A percentile compares a stretch with the other conserved stretches of the same genome.
Conservation (phyloP, 2,888 invertebrate genomes). For the Hirtodrosophila histrioides region DNA sequence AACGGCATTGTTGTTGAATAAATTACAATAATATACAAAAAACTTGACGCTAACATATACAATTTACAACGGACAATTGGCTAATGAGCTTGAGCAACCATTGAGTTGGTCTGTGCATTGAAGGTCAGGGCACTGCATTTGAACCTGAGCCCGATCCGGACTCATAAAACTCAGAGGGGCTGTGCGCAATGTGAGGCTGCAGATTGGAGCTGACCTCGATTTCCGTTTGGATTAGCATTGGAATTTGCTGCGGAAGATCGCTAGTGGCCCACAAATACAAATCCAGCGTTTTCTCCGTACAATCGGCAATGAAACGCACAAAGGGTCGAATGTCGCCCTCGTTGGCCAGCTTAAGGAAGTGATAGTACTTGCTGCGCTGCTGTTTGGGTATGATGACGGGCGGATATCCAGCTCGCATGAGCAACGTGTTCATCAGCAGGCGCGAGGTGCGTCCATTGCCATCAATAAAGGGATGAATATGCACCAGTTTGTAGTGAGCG, state of each 20-base stretch:
- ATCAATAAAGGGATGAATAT: conserved; percentile 98
- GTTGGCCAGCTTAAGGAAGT: conserved; percentile 95
- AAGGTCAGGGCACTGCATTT: conserved; percentile 65
- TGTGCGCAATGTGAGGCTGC: conserved; percentile 42
- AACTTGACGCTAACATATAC: conserved; percentile 32
- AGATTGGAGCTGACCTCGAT: conserved; percentile 68
- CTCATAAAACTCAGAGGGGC: conserved; percentile 33
- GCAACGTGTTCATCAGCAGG: conserved; percentile 96
- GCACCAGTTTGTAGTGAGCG: conserved; percentile 98
- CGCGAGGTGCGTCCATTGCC: conserved; percentile 98
- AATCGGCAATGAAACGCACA: conserved; percentile 97
- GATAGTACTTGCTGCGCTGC: conserved; percentile 93
- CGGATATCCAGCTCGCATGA: conserved; percentile 98
- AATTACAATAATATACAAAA: conserved; percentile 38
- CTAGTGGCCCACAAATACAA: conserved; percentile 93
- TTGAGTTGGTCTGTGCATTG: background rate
- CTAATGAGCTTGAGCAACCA: conserved; percentile 29
- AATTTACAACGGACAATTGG: conserved; percentile 43
- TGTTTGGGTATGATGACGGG: conserved; percentile 97
- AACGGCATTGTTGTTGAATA: conserved; percentile 37
- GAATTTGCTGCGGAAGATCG: conserved; percentile 89
- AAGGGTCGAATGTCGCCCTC: conserved; percentile 98
- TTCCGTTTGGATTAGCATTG: conserved; percentile 86
- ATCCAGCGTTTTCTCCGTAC: conserved; percentile 94
- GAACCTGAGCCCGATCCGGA: conserved; percentile 62